phyloP scores from a whole-genome alignment of 2,113 vertebrate species.

The Numida meleagris region DNA sequence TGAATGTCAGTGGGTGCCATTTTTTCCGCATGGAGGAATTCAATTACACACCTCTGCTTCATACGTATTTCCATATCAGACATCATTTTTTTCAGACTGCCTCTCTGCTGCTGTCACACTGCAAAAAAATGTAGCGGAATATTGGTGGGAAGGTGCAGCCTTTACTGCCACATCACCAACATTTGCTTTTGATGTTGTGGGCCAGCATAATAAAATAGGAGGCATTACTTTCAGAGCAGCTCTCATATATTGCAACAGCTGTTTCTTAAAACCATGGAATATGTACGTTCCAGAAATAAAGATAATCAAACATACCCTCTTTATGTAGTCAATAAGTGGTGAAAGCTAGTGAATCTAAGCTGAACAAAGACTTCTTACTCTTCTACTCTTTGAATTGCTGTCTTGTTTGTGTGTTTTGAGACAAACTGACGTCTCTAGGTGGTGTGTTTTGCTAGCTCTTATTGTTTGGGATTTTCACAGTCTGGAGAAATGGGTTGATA shows the following conservation, averaged over 20 bases:
- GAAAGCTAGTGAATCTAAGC: not conserved
- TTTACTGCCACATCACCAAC: no score
- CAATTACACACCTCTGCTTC: no score
- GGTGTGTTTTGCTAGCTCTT: not conserved
- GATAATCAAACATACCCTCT: not conserved
- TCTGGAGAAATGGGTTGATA: not conserved
- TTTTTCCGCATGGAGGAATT: no score
- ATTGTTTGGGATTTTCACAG: not conserved
- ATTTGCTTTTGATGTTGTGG: no score
- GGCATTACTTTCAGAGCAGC: no score
- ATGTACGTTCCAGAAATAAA: not conserved
- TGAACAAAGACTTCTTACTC: not conserved
- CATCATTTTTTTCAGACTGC: no score
- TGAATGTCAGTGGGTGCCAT: no score
- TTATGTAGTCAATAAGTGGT: not conserved
- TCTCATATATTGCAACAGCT: not conserved
- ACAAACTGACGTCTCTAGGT: not conserved
- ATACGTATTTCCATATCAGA: no score
- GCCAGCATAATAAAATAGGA: no score
- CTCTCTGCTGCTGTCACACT: no score
- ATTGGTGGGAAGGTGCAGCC: no score
- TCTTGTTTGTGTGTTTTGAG: not conserved
- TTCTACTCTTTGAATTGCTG: not conserved
- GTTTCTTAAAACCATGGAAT: not conserved
- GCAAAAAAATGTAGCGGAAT: no score